Evolutionary conservation across 2,797 vertebrate genomes (phyloP).

Genomic region (Pangasius djambal): DNA sequence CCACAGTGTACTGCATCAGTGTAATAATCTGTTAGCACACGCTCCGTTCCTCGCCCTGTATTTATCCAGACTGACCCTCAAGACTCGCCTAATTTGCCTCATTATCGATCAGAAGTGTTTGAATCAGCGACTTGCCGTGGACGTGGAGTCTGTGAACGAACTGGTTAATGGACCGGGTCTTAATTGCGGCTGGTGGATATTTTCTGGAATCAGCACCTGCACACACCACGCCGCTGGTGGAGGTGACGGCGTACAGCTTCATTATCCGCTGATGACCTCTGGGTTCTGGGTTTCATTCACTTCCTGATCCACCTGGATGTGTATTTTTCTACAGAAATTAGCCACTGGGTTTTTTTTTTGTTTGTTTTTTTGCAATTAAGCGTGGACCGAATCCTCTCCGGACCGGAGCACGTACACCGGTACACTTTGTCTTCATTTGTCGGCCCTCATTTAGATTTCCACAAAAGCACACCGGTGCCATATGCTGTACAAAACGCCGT

Average conservation of each 20-base stretch:
- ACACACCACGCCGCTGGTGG: conserved; percentile 40
- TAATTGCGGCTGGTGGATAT: conserved; percentile 62
- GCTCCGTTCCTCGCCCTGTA: conserved; percentile 28
- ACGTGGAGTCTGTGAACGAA: conserved; percentile 58
- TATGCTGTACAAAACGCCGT: conserved; percentile 17
- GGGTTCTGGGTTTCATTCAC: not conserved
- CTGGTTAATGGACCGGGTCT: conserved; percentile 63
- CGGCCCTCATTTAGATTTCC: conserved; percentile 22
- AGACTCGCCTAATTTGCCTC: conserved; percentile 72
- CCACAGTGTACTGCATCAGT: not conserved
- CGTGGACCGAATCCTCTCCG: not conserved
- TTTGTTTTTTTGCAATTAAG: conserved; percentile 28
- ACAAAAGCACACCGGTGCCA: conserved; percentile 11
- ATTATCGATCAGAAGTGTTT: conserved; percentile 68
- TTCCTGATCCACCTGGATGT: conserved; percentile 40
- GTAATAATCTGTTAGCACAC: not conserved
- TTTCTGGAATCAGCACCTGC: conserved; percentile 50
- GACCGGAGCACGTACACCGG: conserved; percentile 17
- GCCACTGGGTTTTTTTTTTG: not conserved
- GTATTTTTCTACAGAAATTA: not conserved
- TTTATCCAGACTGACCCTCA: conserved; percentile 63
- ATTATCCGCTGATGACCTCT: conserved; percentile 35
- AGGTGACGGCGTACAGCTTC: conserved; percentile 45
- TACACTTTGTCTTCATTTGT: conserved; percentile 45
- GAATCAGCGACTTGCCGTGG: conserved; percentile 70